These are phyloP conservation scores for Harpalus rufipes DNA, from an alignment of 2,888 invertebrate species.

Conservation along the genomic window DNA sequence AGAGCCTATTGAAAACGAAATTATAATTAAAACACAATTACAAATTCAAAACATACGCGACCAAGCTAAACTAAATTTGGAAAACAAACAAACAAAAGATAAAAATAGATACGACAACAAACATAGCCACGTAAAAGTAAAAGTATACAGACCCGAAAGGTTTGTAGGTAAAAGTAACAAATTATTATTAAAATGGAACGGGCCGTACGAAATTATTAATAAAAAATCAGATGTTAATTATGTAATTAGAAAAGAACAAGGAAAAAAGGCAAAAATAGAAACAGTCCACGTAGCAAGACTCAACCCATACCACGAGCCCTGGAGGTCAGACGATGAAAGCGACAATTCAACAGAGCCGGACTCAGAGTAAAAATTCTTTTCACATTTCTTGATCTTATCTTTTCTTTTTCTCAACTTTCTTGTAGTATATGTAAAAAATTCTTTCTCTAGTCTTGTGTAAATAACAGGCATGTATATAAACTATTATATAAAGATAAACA, in stretches of 20 bases:
- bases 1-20: not conserved
- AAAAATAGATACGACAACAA: constrained; percentile 70
- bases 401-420: too few species aligned
- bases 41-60: constrained; percentile 54
- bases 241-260: constrained; percentile 62
- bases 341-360: not conserved
- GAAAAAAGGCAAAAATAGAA: constrained; percentile 41
- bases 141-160: constrained; percentile 70
- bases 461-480: too few species aligned
- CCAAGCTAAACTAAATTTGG: constrained; percentile 68
- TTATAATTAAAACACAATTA: constrained; percentile 21
- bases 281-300: constrained; percentile 68
- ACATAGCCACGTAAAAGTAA: constrained; percentile 69
- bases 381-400: not conserved
- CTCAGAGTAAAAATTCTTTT: not conserved
- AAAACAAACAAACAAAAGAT: constrained; percentile 67
- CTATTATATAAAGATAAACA: too few species aligned
- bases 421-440: not conserved
- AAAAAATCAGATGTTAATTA: constrained; percentile 69
- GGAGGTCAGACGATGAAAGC: constrained; percentile 52
- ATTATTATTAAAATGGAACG: constrained; percentile 69
- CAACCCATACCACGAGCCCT: constrained; percentile 68
- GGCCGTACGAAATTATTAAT: constrained; percentile 68
- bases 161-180: constrained; percentile 70
- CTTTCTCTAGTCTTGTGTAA: too few species aligned